Evolutionary conservation across 37 sponge, comb jelly and placozoan genomes (phyloP), one percentile per base, ranked within the genome.

Genomic region (Cliona cf. orientalis): DNA sequence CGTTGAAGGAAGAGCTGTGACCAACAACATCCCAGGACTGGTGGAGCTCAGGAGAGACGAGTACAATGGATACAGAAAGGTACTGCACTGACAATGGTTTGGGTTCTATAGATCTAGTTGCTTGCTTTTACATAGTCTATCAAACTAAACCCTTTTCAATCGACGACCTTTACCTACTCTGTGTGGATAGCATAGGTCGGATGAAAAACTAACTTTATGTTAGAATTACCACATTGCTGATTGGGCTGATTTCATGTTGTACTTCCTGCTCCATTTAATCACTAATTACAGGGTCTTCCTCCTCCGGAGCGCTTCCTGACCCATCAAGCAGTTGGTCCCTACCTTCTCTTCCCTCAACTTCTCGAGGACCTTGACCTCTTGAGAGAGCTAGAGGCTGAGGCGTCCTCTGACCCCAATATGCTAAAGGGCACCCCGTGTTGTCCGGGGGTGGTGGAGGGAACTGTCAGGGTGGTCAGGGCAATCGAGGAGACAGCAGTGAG

Each of bases 271-370:
- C n/a, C n/a, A n/a, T 28, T 67, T 35, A 38, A 35, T 67, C 36
- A 22, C 31, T 22, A 43, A 32, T 35, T 38, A 29, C 72, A 92
- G 91, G 83, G 91, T 46, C 64, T 94, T 29, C 68, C 88, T 42
- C 95, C 95, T 61, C 95, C 95, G 0, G 95, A 94, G 82, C 58
- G 95, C 14, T 90, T 94, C 74, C 76, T 90, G 89, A 77, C 89
- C 29, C 72, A 37, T 22, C 89, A 89, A 40, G 91, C 91, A 26
- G 59, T 80, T 73, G 91, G 91, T 4, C 34, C 76, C 3, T 80
- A 87, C 77, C 73, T 87, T 56, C 72, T 76, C 42, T 91, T 77
- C 44, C 95, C 95, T 23, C 78, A 75, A 32, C 36, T 94, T 3
- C 81, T 94, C 29, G 86, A 84, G 65, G 95, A 94, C 79, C 84